Evolutionary conservation across 1,140 invertebrate genomes (phyloP), one percentile per base, ranked within the genome.

Genomic region (Tenebrio molitor): DNA sequence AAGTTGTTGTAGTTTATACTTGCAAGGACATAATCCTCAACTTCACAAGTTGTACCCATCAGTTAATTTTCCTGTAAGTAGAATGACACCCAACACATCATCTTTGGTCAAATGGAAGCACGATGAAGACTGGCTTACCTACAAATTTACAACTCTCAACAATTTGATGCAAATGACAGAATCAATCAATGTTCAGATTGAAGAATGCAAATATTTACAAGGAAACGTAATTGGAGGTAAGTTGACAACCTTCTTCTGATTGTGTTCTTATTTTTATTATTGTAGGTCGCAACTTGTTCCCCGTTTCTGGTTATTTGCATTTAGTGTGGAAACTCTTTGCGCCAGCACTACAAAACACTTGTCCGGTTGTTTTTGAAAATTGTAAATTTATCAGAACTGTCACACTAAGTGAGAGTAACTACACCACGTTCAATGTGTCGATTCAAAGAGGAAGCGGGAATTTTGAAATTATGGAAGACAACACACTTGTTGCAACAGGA

Each of bases 241-340:
- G n/a, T 2, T 2, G 12, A 39, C 3, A 12, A 39, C 36, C 5
- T 3, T 39, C 5, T n/a, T 8, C 5, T 8, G 36, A 29, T 29
- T 4, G 8, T 29, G 25, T 4, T 29, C 3, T 29, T 29, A 29
- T 4, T 4, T 29, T 4, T 4, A 4, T 29, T 4, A 29, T 39
- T 39, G 5, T 39, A 39, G 36, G 91, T 78, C 89, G 95, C 76
- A 92, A 94, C 74, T 80, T 98, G 0, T 92, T 94, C 72, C 97
- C 97, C 1, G 96, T 95, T 0, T 97, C 96, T 6, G 95, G 95
- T 17, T 99, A 93, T 79, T 78, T 94, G 66, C 83, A 90, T 2
- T 83, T 97, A 10, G 93, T 93, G 0, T 98, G 96, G 97, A 93
- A 95, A 82, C 93, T 94, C 1, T 80, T 98, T 14, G 92, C 91